Evolutionary conservation across 2,888 invertebrate species (phyloP).

Genomic region (Rhopalosiphum nymphaeae): DNA sequence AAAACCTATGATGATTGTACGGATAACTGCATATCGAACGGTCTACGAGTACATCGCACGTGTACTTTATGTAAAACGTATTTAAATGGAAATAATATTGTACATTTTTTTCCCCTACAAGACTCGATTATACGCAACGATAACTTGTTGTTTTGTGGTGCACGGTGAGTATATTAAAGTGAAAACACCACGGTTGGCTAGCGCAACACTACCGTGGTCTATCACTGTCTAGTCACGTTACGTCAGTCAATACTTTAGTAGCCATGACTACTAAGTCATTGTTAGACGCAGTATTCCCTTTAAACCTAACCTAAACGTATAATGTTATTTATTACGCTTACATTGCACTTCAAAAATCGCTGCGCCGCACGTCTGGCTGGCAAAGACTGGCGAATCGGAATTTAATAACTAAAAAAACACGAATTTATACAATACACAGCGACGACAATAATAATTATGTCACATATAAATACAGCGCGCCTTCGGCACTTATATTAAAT

Average conservation of each 20-base stretch:
- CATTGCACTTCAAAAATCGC: neutral
- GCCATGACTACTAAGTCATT: conserved; percentile 50
- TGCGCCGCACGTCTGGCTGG: neutral
- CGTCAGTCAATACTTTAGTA: conserved; percentile 42
- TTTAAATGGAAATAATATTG: neutral
- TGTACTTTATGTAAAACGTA: neutral
- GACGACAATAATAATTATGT: neutral
- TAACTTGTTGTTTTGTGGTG: neutral
- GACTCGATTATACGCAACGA: neutral
- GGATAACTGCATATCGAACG: neutral
- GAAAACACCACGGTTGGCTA: neutral
- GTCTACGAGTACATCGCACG: neutral
- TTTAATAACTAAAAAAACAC: neutral
- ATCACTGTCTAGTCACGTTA: conserved; percentile 24
- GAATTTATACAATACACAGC: neutral
- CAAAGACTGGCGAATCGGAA: neutral
- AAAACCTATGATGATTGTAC: neutral
- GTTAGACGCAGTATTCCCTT: neutral
- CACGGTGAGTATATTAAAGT: neutral
- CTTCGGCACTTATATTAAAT: neutral
- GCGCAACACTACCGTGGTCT: neutral
- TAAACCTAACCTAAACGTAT: neutral
- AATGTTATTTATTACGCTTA: neutral
- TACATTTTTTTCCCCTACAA: neutral
- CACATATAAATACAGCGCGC: neutral